Conservation (phyloP, 2,113 vertebrate species). For the Vireo altiloquus region DNA sequence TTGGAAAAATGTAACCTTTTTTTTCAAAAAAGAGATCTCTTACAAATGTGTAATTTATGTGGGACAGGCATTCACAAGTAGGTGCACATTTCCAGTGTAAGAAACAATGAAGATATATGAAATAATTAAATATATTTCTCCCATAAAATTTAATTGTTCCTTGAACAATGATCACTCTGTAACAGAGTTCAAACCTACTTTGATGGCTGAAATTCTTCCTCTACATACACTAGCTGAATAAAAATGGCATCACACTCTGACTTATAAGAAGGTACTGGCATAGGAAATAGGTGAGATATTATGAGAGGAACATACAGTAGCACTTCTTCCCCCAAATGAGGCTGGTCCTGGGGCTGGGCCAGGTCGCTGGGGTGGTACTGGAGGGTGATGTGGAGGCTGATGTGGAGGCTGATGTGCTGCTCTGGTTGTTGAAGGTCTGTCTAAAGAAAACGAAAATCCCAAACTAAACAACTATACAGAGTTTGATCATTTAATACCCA, state of each 20-base stretch:
- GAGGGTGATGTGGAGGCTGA: conserved; percentile 79
- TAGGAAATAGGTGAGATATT: background rate
- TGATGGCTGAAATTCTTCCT: background rate
- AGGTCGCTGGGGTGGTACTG: conserved; percentile 77
- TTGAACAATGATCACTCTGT: background rate
- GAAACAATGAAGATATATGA: background rate
- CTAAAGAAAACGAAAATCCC: conserved; percentile 35
- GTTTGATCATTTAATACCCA: background rate
- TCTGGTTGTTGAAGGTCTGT: conserved; percentile 60
- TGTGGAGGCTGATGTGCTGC: conserved; percentile 60
- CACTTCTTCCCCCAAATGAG: conserved; percentile 3
- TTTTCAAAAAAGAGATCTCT: background rate
- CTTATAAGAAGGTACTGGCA: background rate
- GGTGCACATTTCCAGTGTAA: background rate
- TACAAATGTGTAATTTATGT: background rate
- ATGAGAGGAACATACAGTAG: conserved; percentile 56
- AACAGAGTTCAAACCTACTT: background rate
- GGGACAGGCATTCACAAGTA: background rate
- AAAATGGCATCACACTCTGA: background rate
- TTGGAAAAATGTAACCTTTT: background rate
- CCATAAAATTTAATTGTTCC: background rate
- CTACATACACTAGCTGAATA: background rate
- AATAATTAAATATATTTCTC: background rate
- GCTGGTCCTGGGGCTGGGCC: conserved; percentile 31
- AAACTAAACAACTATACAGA: background rate